A percentile compares a stretch with the other conserved stretches of the same genome.
phyloP scores from a whole-genome alignment of 53 echinoderm and acorn worm species.

The Astropecten irregularis region DNA sequence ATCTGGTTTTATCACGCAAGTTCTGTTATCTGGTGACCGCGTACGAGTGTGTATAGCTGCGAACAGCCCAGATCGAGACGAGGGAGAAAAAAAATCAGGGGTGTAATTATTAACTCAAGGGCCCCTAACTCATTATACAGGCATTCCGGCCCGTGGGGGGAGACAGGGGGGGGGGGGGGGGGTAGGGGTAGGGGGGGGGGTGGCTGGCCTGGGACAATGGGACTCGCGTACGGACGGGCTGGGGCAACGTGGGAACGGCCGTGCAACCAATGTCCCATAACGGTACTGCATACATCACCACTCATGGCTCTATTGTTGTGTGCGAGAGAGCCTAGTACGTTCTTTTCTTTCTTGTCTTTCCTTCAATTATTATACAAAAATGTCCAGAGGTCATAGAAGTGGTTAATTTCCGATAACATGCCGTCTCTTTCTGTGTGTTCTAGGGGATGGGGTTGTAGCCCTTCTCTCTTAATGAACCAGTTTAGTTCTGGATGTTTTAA shows the following conservation, averaged over 20 bases:
- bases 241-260: constrained; percentile 27
- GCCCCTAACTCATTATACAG: too few species aligned
- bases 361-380: too few species aligned
- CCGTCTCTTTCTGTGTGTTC: not conserved
- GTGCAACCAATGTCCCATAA: constrained; percentile 20
- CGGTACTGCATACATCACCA: constrained; percentile 2
- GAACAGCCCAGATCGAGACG: too few species aligned
- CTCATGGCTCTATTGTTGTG: not conserved
- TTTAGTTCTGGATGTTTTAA: not conserved
- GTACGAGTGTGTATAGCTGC: too few species aligned
- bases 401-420: not conserved
- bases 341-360: not conserved
- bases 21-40: too few species aligned
- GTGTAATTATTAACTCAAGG: constrained; percentile 38
- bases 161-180: not conserved
- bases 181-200: not conserved
- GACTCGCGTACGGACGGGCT: not conserved
- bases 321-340: not conserved
- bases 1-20: too few species aligned
- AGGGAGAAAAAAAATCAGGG: not conserved
- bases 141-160: too few species aligned
- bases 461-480: too few species aligned
- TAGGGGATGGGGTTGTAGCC: too few species aligned
- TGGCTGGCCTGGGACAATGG: not conserved
- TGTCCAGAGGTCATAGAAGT: too few species aligned